A percentile compares a stretch with the other conserved stretches of the same genome.
phyloP scores from a whole-genome alignment of 2,888 invertebrate species.

The Dasysyrphus tricinctus region DNA sequence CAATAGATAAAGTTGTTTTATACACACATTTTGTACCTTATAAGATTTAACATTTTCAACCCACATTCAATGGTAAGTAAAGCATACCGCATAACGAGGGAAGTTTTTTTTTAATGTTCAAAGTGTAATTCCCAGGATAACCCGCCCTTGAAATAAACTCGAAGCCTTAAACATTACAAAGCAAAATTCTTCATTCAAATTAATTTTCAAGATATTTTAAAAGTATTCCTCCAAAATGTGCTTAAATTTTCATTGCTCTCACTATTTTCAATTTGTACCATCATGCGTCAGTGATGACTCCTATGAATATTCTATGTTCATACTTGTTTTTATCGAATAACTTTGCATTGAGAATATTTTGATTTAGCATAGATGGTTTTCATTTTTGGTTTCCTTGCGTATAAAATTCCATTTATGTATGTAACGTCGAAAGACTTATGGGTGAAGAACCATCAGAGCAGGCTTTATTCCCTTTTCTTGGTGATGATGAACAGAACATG shows the following conservation, averaged over 20 bases:
- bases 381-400: neutral
- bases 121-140: slow-evolving; percentile 1
- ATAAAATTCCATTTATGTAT: neutral
- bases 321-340: neutral
- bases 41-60: neutral
- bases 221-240: slow-evolving; percentile 1
- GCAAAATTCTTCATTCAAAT: neutral
- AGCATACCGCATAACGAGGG: neutral
- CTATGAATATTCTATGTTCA: neutral
- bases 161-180: neutral
- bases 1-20: no score
- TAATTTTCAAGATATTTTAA: neutral
- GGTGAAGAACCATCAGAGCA: neutral
- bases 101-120: neutral
- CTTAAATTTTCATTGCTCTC: neutral
- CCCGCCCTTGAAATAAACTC: neutral
- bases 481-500: slow-evolving; percentile 14
- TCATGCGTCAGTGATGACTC: neutral
- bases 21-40: neutral
- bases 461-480: neutral
- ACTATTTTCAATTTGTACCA: neutral
- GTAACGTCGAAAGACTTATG: neutral
- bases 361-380: slow-evolving; percentile 2
- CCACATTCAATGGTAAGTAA: neutral
- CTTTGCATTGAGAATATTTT: slow-evolving; percentile 14